A percentile compares a stretch with the other conserved stretches of the same genome.
These are phyloP conservation scores for Salticus scenicus DNA, from an alignment of 2,888 invertebrate species.

Conservation along the genomic window DNA sequence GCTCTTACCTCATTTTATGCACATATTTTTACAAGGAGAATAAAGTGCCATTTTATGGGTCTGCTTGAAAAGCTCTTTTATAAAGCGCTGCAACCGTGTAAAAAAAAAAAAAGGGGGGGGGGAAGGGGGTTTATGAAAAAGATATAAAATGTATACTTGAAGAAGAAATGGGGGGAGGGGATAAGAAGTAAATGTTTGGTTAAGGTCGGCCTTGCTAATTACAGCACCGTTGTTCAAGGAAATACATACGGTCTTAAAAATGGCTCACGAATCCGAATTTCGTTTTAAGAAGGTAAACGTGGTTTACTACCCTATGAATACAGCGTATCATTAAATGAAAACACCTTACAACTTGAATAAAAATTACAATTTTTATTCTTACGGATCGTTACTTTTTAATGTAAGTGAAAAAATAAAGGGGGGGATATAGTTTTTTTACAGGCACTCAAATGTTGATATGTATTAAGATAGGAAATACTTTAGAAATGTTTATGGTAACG, in stretches of 20 bases:
- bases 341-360: background rate
- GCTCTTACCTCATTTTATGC: conserved; percentile 44
- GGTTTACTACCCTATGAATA: background rate
- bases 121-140: background rate
- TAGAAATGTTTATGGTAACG: too few species aligned
- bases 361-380: background rate
- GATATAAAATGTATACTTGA: too few species aligned
- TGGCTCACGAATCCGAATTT: background rate
- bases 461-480: too few species aligned
- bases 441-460: too few species aligned
- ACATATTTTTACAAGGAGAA: conserved; percentile 48
- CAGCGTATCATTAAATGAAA: background rate
- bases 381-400: background rate
- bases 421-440: too few species aligned
- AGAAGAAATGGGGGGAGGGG: background rate
- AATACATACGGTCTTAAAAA: background rate
- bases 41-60: background rate
- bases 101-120: background rate
- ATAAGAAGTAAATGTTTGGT: background rate
- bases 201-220: background rate
- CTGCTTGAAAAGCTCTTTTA: background rate
- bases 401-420: too few species aligned
- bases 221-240: background rate
- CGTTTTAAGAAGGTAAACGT: background rate
- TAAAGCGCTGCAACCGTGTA: background rate